Conservation (phyloP, 2,888 invertebrate species). For the Perizoma affinitatum region DNA sequence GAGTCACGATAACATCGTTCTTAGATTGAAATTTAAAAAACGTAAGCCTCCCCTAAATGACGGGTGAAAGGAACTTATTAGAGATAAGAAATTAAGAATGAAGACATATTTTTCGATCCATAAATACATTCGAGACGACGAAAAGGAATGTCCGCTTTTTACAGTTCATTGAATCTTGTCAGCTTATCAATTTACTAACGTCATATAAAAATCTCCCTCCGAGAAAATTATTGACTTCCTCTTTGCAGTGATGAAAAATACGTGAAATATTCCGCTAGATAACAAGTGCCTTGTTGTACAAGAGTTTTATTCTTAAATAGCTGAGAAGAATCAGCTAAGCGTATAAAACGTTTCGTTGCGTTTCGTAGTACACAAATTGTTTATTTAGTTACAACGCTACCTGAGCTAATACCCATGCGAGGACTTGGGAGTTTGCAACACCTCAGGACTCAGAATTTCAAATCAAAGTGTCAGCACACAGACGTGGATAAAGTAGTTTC, state of each 20-base stretch:
- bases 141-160: slow-evolving; percentile 37
- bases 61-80: slow-evolving; percentile 46
- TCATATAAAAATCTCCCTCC: slow-evolving; percentile 32
- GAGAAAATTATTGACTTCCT: slow-evolving; percentile 33
- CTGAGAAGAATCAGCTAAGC: slow-evolving; percentile 33
- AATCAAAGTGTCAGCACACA: slow-evolving; percentile 32
- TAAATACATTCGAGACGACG: slow-evolving; percentile 34
- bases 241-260: slow-evolving; percentile 27
- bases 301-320: slow-evolving; percentile 35
- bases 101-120: slow-evolving; percentile 43
- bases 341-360: slow-evolving; percentile 33
- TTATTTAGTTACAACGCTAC: slow-evolving; percentile 28
- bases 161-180: slow-evolving; percentile 39
- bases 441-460: slow-evolving; percentile 28
- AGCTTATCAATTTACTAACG: slow-evolving; percentile 40
- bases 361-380: slow-evolving; percentile 27
- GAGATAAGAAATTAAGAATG: slow-evolving; percentile 49
- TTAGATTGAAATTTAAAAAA: slow-evolving; percentile 64
- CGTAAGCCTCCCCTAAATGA: slow-evolving; percentile 57
- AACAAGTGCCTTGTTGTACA: slow-evolving; percentile 30
- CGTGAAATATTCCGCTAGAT: slow-evolving; percentile 26
- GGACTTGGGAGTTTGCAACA: slow-evolving; percentile 28
- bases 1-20: slow-evolving; percentile 61
- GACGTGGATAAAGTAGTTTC: slow-evolving; percentile 28
- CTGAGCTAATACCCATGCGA: slow-evolving; percentile 17